phyloP scores from a whole-genome alignment of 2,113 vertebrate genomes.

The Shinisaurus crocodilurus region DNA sequence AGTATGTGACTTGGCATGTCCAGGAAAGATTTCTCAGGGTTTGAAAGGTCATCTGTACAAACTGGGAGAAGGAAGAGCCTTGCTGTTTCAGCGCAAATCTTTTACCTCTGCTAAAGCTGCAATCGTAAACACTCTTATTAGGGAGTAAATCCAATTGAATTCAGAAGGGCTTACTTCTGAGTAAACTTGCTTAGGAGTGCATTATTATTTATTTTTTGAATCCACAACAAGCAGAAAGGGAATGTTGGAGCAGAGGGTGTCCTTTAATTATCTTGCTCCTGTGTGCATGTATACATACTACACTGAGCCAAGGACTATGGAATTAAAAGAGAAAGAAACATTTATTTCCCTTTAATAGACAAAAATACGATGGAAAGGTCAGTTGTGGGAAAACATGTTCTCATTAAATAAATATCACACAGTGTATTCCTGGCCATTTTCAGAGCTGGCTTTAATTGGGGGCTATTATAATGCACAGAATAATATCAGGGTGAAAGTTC shows the following conservation, averaged over 20 bases:
- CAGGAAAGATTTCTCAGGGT: not conserved
- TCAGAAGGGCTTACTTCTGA: not conserved
- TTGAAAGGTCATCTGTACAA: not conserved
- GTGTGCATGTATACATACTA: not conserved
- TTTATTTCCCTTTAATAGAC: conserved; percentile 36
- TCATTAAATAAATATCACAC: conserved; percentile 47
- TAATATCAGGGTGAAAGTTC: conserved; percentile 60
- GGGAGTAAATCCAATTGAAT: not conserved
- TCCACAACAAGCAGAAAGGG: not conserved
- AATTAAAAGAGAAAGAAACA: conserved; percentile 22
- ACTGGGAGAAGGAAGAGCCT: not conserved
- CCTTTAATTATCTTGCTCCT: not conserved
- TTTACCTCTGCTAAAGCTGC: not conserved
- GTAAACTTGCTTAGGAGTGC: not conserved
- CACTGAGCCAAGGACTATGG: not conserved
- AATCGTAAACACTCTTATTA: not conserved
- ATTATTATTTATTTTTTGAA: conserved; percentile 8
- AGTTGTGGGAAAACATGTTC: conserved; percentile 38
- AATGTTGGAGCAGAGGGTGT: not conserved
- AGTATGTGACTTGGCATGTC: not conserved
- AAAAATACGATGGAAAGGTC: conserved; percentile 43
- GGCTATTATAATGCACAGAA: conserved; percentile 26
- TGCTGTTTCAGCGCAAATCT: not conserved
- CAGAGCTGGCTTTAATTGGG: conserved; percentile 51
- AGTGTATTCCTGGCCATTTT: conserved; percentile 31